Evolutionary conservation across 2,797 vertebrate genomes (phyloP).

Genomic region (Hemibagrus guttatus): DNA sequence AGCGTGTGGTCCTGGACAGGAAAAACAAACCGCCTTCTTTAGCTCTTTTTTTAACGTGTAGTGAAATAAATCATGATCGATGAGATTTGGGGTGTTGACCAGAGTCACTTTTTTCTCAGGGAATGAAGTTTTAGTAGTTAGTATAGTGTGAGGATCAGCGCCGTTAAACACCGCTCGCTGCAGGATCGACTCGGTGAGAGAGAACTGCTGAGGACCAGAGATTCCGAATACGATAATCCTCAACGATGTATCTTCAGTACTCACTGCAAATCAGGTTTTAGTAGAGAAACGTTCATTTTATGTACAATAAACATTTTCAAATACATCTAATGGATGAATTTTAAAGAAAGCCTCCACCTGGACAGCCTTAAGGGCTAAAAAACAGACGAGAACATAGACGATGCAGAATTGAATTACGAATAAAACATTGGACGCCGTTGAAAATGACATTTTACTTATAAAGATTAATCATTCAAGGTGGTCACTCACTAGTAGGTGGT

Average conservation of each 20-base stretch:
- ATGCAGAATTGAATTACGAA: neutral
- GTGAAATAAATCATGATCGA: neutral
- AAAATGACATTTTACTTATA: neutral
- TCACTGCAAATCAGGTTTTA: conserved; percentile 40
- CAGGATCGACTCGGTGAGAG: conserved; percentile 38
- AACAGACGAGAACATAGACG: neutral
- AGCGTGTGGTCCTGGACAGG: conserved; percentile 52
- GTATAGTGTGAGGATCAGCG: conserved; percentile 10
- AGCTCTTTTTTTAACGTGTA: conserved; percentile 37
- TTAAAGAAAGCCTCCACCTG: too few relatives aligned
- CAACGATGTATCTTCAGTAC: conserved; percentile 9
- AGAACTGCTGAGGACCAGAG: conserved; percentile 36
- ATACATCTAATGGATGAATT: neutral
- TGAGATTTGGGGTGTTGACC: conserved; percentile 51
- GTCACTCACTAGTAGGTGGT: conserved; percentile 17
- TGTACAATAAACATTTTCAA: neutral
- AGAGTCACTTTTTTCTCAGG: conserved; percentile 34
- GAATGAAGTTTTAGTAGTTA: conserved; percentile 32
- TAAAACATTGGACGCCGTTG: neutral
- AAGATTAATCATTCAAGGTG: neutral
- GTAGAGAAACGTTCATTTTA: neutral
- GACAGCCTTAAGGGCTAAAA: neutral
- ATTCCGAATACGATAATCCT: conserved; percentile 46
- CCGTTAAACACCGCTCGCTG: neutral
- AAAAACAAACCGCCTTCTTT: conserved; percentile 48